These are phyloP conservation scores for Sparidentex hasta DNA, from an alignment of 2,797 vertebrate species.

Conservation along the genomic window DNA sequence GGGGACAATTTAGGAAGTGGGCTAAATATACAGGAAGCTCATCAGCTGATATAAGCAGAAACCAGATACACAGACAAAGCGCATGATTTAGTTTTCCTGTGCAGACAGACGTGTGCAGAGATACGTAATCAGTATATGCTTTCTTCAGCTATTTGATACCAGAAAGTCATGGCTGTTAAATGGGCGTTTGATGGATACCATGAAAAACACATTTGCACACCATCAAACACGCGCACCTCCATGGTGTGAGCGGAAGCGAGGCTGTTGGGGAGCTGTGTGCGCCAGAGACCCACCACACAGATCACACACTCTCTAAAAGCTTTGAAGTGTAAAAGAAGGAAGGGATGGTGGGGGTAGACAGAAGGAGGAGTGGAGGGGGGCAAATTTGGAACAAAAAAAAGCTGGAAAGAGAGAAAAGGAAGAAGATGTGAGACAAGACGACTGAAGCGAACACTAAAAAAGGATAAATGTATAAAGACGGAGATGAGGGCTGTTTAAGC, in stretches of 20 bases:
- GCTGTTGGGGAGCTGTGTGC: conserved; percentile 42
- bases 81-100: conserved; percentile 38
- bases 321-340: conserved; percentile 69
- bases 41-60: conserved; percentile 65
- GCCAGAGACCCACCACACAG: conserved; percentile 71
- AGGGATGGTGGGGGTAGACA: conserved; percentile 40
- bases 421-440: conserved; percentile 49
- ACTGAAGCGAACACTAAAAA: conserved; percentile 40
- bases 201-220: conserved; percentile 57
- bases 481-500: conserved; percentile 41
- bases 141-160: conserved; percentile 17
- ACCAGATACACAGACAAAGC: conserved; percentile 38
- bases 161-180: conserved; percentile 37
- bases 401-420: conserved; percentile 32
- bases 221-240: conserved; percentile 62
- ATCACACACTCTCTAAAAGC: conserved; percentile 69
- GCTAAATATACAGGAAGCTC: conserved; percentile 58
- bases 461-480: conserved; percentile 32
- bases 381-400: conserved; percentile 43
- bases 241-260: conserved; percentile 46
- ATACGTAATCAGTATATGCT: background rate
- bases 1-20: conserved; percentile 44
- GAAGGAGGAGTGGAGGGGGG: conserved; percentile 22
- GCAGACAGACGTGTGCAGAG: conserved; percentile 29
- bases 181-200: conserved; percentile 42